phyloP scores from a whole-genome alignment of 2,797 vertebrate species.

The Gephyroberyx darwinii region DNA sequence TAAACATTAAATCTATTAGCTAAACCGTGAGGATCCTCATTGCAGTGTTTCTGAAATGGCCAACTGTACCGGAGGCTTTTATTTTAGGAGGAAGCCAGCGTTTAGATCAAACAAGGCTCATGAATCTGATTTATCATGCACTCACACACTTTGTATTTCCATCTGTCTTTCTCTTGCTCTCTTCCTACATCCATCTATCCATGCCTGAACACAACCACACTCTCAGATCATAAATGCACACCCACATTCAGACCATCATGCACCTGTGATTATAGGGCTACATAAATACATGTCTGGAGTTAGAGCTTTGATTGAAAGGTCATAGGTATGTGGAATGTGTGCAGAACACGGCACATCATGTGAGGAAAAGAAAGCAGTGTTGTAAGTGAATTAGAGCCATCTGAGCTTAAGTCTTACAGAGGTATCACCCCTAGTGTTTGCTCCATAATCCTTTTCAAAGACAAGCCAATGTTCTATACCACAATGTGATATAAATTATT shows the following conservation, averaged over 20 bases:
- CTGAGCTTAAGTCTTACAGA: not conserved
- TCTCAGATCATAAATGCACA: no score
- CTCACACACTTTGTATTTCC: not conserved
- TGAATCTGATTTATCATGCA: conserved; percentile 37
- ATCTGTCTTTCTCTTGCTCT: not conserved
- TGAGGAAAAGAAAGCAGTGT: not conserved
- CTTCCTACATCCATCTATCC: not conserved
- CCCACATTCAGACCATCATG: not conserved
- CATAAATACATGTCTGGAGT: not conserved
- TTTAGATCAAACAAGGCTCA: conserved; percentile 20
- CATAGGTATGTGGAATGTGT: no score
- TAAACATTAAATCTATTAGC: no score
- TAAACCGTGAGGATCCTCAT: not conserved
- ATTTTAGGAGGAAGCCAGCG: conserved; percentile 17
- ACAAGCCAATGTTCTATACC: not conserved
- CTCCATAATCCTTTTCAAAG: not conserved
- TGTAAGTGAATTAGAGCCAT: no score
- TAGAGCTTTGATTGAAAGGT: no score
- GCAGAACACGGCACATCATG: not conserved
- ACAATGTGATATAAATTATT: conserved; percentile 1
- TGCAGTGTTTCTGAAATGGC: conserved; percentile 17
- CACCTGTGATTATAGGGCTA: conserved; percentile 4
- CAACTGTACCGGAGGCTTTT: conserved; percentile 3
- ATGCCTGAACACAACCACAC: no score
- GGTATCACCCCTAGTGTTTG: not conserved